Evolutionary conservation across 2,888 invertebrate genomes (phyloP).

Genomic region (Poecilus cupreus): DNA sequence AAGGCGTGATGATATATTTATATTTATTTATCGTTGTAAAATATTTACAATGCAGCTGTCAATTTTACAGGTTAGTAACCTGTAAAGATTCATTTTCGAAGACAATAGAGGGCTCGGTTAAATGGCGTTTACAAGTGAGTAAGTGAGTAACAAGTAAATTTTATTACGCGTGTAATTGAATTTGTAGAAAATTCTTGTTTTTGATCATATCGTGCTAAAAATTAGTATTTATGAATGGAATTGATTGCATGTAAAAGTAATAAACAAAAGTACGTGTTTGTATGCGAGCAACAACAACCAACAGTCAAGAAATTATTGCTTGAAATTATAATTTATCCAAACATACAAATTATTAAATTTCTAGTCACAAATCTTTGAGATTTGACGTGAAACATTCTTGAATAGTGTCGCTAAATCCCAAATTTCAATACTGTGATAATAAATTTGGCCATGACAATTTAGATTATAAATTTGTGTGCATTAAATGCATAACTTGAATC

Average conservation of each 20-base stretch:
- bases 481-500: slow-evolving; percentile 52
- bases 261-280: slow-evolving; percentile 18
- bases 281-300: slow-evolving; percentile 41
- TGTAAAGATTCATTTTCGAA: too few relatives aligned
- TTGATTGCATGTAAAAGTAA: background rate
- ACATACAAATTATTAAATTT: slow-evolving; percentile 37
- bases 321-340: slow-evolving; percentile 12
- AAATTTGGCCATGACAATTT: slow-evolving; percentile 60
- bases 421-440: slow-evolving; percentile 59
- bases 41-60: too few relatives aligned
- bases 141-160: too few relatives aligned
- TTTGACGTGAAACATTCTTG: slow-evolving; percentile 52
- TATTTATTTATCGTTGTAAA: too few relatives aligned
- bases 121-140: too few relatives aligned
- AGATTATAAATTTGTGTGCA: slow-evolving; percentile 54
- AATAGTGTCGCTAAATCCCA: slow-evolving; percentile 58
- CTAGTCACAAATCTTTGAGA: slow-evolving; percentile 58
- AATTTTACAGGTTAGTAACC: too few relatives aligned
- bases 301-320: slow-evolving; percentile 42
- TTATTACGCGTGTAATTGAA: too few relatives aligned
- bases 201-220: too few relatives aligned
- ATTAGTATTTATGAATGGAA: too few relatives aligned
- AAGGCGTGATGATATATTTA: too few relatives aligned
- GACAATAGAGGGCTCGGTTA: too few relatives aligned
- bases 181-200: too few relatives aligned